phyloP scores from a whole-genome alignment of 2,797 vertebrate genomes.

The Valencia hispanica region DNA sequence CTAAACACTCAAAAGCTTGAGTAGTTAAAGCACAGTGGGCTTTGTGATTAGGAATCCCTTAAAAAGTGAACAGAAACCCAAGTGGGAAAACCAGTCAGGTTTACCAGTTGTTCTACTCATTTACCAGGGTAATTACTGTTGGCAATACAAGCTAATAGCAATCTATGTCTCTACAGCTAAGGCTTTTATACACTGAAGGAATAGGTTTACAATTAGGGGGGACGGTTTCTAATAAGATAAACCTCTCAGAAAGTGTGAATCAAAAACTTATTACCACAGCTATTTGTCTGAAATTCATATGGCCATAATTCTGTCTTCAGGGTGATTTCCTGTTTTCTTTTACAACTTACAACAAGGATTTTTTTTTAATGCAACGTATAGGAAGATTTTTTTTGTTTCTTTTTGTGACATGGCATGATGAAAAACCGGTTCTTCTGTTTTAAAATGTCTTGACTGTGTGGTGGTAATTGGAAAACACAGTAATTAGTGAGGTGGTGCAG shows the following conservation, averaged over 20 bases:
- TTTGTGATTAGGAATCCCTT: background rate
- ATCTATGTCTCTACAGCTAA: background rate
- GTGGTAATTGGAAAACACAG: background rate
- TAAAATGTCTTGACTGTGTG: background rate
- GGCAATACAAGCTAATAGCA: background rate
- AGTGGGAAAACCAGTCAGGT: background rate
- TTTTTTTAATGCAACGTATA: background rate
- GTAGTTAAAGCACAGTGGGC: background rate
- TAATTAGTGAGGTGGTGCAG: background rate
- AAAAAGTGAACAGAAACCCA: background rate
- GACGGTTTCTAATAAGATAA: background rate
- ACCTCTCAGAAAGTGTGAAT: background rate
- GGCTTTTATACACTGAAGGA: background rate
- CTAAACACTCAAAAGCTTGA: background rate
- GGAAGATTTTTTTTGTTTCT: background rate
- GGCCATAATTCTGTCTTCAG: background rate
- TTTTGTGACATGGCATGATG: background rate
- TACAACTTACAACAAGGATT: background rate
- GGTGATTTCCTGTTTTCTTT: background rate
- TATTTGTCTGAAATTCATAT: background rate
- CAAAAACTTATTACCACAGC: background rate
- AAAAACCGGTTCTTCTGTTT: background rate
- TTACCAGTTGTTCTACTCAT: background rate
- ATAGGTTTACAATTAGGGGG: background rate
- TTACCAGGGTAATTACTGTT: background rate